Conservation (phyloP, 2,113 vertebrate species). For the Semnopithecus entellus region DNA sequence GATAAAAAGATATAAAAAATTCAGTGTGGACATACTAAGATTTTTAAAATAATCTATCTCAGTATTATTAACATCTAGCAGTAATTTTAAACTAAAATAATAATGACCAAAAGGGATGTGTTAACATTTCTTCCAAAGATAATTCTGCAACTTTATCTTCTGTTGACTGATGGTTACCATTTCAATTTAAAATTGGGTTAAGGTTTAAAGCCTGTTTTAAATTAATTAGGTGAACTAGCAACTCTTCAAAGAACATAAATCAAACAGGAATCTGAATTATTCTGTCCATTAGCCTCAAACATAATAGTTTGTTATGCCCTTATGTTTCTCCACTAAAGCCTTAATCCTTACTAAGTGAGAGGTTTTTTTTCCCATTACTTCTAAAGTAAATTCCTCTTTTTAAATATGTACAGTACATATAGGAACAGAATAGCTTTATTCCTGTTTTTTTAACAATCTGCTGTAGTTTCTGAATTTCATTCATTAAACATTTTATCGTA, state of each 20-base stretch:
- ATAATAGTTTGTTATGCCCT: not conserved
- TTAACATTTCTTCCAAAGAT: slow-evolving; percentile 29
- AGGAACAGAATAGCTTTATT: not conserved
- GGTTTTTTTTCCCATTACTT: not conserved
- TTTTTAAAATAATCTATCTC: slow-evolving; percentile 23
- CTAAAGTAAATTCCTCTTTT: not conserved
- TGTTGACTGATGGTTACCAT: slow-evolving; percentile 38
- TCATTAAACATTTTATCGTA: not conserved
- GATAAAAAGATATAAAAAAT: not conserved
- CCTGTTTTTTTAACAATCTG: not conserved
- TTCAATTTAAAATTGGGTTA: slow-evolving; percentile 57
- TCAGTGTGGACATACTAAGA: not conserved
- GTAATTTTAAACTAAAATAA: slow-evolving; percentile 48
- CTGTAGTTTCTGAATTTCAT: slow-evolving; percentile 1
- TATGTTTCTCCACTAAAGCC: not conserved
- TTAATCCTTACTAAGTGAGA: not conserved
- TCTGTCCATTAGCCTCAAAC: not conserved
- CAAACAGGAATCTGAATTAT: slow-evolving; percentile 23
- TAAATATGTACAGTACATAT: not conserved
- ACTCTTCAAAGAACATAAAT: not conserved
- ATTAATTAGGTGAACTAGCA: slow-evolving; percentile 28
- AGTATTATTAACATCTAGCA: not conserved
- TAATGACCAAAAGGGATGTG: not conserved
- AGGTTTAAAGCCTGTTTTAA: slow-evolving; percentile 25
- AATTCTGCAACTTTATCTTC: slow-evolving; percentile 27